phyloP scores from a whole-genome alignment of 2,113 vertebrate genomes.

The Rhinolophus ferrumequinum region DNA sequence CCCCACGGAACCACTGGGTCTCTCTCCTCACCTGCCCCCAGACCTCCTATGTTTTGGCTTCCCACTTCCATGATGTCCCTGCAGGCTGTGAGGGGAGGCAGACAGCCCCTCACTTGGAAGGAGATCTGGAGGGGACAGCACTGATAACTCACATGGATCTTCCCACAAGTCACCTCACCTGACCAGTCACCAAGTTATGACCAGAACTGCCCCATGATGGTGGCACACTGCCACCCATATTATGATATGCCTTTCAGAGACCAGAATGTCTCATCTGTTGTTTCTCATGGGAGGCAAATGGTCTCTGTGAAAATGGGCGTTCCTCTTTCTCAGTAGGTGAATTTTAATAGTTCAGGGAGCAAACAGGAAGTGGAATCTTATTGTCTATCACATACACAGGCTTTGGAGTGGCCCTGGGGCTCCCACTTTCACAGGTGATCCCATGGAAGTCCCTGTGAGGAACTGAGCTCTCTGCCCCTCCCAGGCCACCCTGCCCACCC shows the following conservation, averaged over 20 bases:
- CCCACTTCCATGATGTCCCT: not conserved
- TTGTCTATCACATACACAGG: not conserved
- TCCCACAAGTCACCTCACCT: not conserved
- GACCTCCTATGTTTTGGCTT: not conserved
- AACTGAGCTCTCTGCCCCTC: not conserved
- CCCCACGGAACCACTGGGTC: not conserved
- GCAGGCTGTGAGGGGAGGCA: not conserved
- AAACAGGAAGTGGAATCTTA: not conserved
- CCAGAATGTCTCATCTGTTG: not conserved
- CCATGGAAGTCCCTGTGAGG: not conserved
- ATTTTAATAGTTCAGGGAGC: not conserved
- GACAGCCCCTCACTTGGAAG: not conserved
- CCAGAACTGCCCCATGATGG: not conserved
- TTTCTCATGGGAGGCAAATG: not conserved
- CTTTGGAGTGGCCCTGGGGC: not conserved
- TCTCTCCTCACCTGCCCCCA: not conserved
- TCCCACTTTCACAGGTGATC: not conserved
- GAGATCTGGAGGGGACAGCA: not conserved
- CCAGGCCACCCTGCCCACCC: not conserved
- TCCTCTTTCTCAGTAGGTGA: not conserved
- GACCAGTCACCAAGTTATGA: not conserved
- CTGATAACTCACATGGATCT: not conserved
- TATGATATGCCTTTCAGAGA: not conserved
- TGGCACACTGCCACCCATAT: not conserved
- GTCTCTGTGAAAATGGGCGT: not conserved